Percentiles rank a stretch among this genome's conserved stretches.
Conservation (phyloP, 2,113 vertebrate genomes). For the Eira barbara region DNA sequence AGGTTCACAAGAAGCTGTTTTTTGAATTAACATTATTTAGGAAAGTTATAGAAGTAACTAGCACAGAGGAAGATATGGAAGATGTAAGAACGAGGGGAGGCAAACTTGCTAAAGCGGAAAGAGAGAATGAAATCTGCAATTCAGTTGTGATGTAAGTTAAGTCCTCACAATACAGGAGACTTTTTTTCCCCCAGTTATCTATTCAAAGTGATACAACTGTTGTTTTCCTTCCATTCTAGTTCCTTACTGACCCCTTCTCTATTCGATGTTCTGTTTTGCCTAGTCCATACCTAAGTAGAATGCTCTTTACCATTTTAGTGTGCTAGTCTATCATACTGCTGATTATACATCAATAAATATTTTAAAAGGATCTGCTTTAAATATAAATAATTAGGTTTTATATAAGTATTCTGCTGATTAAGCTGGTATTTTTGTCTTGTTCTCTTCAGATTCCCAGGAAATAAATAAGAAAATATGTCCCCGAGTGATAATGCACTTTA, state of each 20-base stretch:
- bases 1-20: not conserved
- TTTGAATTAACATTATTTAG: not conserved
- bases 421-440: not conserved
- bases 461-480: constrained; percentile 39
- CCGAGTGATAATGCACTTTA: not conserved
- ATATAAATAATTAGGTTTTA: constrained; percentile 33
- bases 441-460: not conserved
- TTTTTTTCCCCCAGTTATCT: not conserved
- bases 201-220: not conserved
- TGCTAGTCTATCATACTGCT: not conserved
- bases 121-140: not conserved
- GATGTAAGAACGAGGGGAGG: not conserved
- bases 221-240: not conserved
- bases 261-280: not conserved
- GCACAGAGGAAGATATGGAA: not conserved
- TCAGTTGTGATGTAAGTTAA: not conserved
- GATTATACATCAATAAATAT: not conserved
- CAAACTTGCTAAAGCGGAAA: not conserved
- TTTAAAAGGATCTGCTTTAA: not conserved
- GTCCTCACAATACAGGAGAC: not conserved
- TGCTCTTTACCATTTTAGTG: not conserved
- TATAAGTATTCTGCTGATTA: not conserved
- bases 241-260: not conserved
- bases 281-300: not conserved
- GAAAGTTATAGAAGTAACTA: not conserved